phyloP scores from a whole-genome alignment of 2,888 invertebrate species.

The Polymixis flavicincta region DNA sequence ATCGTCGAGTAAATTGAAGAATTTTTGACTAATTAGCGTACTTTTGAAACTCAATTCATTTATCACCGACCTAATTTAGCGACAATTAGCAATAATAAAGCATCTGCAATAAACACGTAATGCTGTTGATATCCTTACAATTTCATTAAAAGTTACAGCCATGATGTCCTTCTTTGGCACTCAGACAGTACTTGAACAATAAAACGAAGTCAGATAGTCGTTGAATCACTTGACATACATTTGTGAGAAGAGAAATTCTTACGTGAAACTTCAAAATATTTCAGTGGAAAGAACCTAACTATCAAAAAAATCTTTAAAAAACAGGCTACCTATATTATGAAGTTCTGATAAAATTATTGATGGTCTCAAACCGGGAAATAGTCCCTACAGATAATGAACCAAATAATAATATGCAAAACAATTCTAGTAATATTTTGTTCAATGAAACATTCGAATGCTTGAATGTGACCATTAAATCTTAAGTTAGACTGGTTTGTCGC shows the following conservation, averaged over 20 bases:
- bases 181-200: constrained; percentile 81
- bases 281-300: constrained; percentile 44
- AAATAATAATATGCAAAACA: constrained; percentile 26
- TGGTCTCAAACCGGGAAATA: neutral
- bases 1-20: constrained; percentile 24
- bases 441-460: constrained; percentile 22
- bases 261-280: constrained; percentile 57
- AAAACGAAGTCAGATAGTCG: constrained; percentile 81
- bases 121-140: constrained; percentile 80
- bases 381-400: constrained; percentile 2
- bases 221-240: constrained; percentile 87
- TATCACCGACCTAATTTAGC: constrained; percentile 74
- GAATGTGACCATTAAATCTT: constrained; percentile 36
- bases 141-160: constrained; percentile 81
- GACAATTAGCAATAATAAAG: constrained; percentile 77
- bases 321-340: neutral
- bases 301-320: neutral
- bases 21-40: constrained; percentile 60
- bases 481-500: constrained; percentile 2
- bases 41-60: constrained; percentile 63
- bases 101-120: constrained; percentile 75
- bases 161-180: constrained; percentile 80
- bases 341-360: constrained; percentile 1
- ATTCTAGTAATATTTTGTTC: constrained; percentile 14
- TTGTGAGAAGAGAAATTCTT: constrained; percentile 72